phyloP scores from a whole-genome alignment of 2,113 vertebrate genomes.

The Larimichthys polyactis region DNA sequence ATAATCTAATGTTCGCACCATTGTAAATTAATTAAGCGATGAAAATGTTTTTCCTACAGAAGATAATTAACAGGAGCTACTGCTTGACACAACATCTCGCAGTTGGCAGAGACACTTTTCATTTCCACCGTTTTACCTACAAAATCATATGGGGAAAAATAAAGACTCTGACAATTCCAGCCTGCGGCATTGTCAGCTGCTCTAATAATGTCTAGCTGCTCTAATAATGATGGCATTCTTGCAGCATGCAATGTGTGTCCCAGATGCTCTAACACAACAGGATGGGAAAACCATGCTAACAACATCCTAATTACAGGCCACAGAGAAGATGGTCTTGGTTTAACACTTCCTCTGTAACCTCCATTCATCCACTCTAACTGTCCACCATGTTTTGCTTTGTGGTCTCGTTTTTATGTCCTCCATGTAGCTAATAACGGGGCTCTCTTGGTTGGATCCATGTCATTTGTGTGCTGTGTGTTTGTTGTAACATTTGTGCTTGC shows the following conservation, averaged over 20 bases:
- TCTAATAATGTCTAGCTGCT: slow-evolving; percentile 59
- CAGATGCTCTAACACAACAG: slow-evolving; percentile 69
- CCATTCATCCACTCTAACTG: slow-evolving; percentile 63
- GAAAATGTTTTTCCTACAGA: not conserved
- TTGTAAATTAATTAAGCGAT: not conserved
- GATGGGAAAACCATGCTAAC: slow-evolving; percentile 67
- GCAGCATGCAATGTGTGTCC: slow-evolving; percentile 67
- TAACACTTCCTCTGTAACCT: slow-evolving; percentile 77
- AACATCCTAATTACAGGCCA: slow-evolving; percentile 77
- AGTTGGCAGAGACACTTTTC: slow-evolving; percentile 5
- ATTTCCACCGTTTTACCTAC: slow-evolving; percentile 17
- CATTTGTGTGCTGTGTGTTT: slow-evolving; percentile 69
- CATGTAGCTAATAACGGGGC: slow-evolving; percentile 71
- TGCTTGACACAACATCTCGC: not conserved
- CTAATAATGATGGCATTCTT: slow-evolving; percentile 67
- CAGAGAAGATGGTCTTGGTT: slow-evolving; percentile 60
- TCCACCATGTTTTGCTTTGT: slow-evolving; percentile 61
- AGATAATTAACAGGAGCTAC: not conserved
- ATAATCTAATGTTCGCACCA: not conserved
- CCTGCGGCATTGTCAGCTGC: slow-evolving; percentile 48
- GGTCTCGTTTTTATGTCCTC: slow-evolving; percentile 65
- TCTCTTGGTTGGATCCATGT: slow-evolving; percentile 44
- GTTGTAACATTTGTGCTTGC: slow-evolving; percentile 71
- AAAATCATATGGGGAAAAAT: slow-evolving; percentile 4
- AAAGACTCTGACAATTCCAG: slow-evolving; percentile 1